A percentile compares a stretch with the other conserved stretches of the same genome.
These are phyloP conservation scores for Malurus cyaneus DNA, from an alignment of 2,113 vertebrate species.

Conservation along the genomic window DNA sequence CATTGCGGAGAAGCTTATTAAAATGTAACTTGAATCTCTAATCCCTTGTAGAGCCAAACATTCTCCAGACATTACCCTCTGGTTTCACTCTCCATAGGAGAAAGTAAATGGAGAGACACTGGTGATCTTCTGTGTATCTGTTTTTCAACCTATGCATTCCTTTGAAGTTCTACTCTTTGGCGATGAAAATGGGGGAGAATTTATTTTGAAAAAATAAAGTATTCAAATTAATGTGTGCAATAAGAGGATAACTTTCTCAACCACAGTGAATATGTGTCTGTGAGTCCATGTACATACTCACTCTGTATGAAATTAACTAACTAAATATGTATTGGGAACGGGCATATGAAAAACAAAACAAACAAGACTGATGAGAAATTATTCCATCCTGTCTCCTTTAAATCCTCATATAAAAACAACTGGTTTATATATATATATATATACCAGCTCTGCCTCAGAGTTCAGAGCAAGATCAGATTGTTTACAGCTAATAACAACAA, in stretches of 20 bases:
- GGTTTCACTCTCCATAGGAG: not conserved
- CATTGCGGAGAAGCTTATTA: not conserved
- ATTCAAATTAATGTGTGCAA: not conserved
- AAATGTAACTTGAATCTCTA: not conserved
- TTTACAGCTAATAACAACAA: not conserved
- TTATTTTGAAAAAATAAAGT: not conserved
- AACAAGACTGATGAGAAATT: not conserved
- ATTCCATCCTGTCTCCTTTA: not conserved
- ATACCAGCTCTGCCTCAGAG: not conserved
- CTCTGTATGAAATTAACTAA: not conserved
- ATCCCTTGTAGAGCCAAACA: not conserved
- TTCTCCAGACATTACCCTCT: not conserved
- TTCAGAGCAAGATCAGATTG: not conserved
- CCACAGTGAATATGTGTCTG: not conserved
- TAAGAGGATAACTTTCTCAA: not conserved
- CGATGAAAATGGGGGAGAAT: not conserved
- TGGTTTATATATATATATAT: no score
- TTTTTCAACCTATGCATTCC: not conserved
- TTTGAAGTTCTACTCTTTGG: not conserved
- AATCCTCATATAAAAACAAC: not conserved
- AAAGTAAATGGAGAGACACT: not conserved
- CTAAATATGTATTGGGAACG: not conserved
- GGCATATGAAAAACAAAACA: not conserved
- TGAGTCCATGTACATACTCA: not conserved
- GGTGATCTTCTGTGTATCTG: not conserved